These are phyloP conservation scores for Drosophila rhopaloa DNA, from an alignment of 1,140 invertebrate genomes.

Conservation along the genomic window DNA sequence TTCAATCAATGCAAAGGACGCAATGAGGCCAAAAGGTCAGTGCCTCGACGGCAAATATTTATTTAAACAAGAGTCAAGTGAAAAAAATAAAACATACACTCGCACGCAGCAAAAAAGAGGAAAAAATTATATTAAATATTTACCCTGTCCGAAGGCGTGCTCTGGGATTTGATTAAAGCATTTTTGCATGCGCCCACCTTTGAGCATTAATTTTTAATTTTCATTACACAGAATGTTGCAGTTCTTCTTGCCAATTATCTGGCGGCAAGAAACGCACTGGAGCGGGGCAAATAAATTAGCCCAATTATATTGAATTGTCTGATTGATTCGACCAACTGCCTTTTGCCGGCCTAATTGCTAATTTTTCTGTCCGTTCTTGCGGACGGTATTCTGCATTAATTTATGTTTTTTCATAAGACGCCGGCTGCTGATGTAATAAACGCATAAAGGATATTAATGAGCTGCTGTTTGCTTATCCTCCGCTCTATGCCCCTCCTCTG, in stretches of 20 bases:
- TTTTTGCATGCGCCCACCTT: slow-evolving; percentile 42
- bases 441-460: slow-evolving; percentile 83
- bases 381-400: slow-evolving; percentile 59
- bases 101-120: slow-evolving; percentile 7
- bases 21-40: slow-evolving; percentile 68
- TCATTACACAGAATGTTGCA: slow-evolving; percentile 29
- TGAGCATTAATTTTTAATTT: slow-evolving; percentile 60
- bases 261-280: slow-evolving; percentile 8
- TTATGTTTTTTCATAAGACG: slow-evolving; percentile 70
- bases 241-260: slow-evolving; percentile 49
- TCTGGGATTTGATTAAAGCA: slow-evolving; percentile 48
- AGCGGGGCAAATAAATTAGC: slow-evolving; percentile 64
- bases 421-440: slow-evolving; percentile 71
- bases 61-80: slow-evolving; percentile 43
- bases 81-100: background rate
- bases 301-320: slow-evolving; percentile 72
- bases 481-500: background rate
- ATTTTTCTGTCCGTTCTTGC: slow-evolving; percentile 34
- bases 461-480: slow-evolving; percentile 69
- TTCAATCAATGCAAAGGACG: slow-evolving; percentile 41
- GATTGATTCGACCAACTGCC: slow-evolving; percentile 67
- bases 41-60: slow-evolving; percentile 37
- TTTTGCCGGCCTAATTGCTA: slow-evolving; percentile 57
- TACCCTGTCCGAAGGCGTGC: slow-evolving; percentile 17
- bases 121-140: slow-evolving; percentile 47